phyloP scores from a whole-genome alignment of 2,888 invertebrate genomes.

The Chirona hameri region DNA sequence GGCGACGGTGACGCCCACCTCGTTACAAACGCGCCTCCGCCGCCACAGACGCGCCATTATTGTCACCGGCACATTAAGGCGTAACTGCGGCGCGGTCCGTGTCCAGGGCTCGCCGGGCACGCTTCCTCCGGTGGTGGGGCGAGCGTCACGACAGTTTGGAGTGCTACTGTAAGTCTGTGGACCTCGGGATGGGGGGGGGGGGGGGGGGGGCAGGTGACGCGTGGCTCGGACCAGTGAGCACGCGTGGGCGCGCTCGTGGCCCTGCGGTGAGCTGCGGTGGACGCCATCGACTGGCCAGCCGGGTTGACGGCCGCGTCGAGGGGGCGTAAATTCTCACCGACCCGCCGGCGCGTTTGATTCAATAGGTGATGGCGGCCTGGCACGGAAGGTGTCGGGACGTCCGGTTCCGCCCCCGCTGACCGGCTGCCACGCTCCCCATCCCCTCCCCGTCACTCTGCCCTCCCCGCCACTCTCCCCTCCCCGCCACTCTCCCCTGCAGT shows the following conservation, averaged over 20 bases:
- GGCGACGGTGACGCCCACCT: neutral
- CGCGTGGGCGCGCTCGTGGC: too few species aligned
- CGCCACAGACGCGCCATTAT: neutral
- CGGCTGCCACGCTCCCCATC: neutral
- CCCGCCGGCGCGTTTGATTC: neutral
- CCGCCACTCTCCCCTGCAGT: neutral
- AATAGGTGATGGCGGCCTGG: slow-evolving; percentile 6
- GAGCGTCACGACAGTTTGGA: too few species aligned
- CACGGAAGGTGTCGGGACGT: slow-evolving; percentile 12
- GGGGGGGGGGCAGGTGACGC: too few species aligned
- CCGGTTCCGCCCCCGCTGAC: slow-evolving; percentile 1
- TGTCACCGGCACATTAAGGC: neutral
- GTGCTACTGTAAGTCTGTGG: too few species aligned
- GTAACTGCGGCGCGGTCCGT: neutral
- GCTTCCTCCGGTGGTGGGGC: neutral
- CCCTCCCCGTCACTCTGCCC: too few species aligned
- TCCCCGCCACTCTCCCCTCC: neutral
- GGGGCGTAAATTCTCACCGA: neutral
- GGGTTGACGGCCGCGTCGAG: neutral
- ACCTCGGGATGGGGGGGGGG: too few species aligned
- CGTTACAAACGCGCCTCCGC: neutral
- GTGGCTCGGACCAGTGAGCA: too few species aligned
- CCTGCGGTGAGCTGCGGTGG: too few species aligned
- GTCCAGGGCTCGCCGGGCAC: neutral
- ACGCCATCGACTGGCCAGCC: too few species aligned